Base-by-base conservation (phyloP, 2,888 invertebrate genomes). In the Acleris sparsana region DNA sequence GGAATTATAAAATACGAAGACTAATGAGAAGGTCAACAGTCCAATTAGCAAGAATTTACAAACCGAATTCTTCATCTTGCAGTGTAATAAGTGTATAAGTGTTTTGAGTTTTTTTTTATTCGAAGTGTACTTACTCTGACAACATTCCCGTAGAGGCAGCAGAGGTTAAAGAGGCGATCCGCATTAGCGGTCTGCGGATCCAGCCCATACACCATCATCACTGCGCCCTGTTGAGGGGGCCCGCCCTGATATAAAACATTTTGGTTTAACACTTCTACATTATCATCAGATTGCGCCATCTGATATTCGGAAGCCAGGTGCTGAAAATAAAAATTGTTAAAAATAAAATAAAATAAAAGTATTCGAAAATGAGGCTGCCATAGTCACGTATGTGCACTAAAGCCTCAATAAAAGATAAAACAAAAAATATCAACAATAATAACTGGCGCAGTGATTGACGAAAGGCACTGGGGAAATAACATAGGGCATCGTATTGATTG, bases 71-170 rank as follows among this genome's bases (percentile, higher is more conserved):
- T 9, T 33, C 33, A 7, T 9, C 9, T 33, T 9, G 9, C 33
- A 33, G 33, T 33, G 33, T 9, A n/a, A n/a, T n/a, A n/a, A n/a
- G 29, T 51, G 3, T 1, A 22, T 25, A 20, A 0, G 7, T 3
- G 4, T 16, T 1, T 22, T 9, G 20, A 4, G 17, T 5, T 18
- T 49, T 72, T 29, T 20, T 44, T 44, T 33, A 7, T 13, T 11
- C 5, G 13, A 52, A 25, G 33, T 44, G 9, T 61, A 93, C 94
- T 94, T 89, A 99, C 99, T 95, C 98, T 96, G 78, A 98, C 96
- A 73, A 99, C 99, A 88, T 99, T 99, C 77, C 99, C 99, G 88
- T 99, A 99, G 71, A 99, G 95, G 92, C 99, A 99, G 93, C 99
- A 97, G 79, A 99, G 94, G 93, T 99, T 99, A 95, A 99, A 99